Conservation (phyloP, 2,113 vertebrate species). For the Kryptolebias marmoratus region DNA sequence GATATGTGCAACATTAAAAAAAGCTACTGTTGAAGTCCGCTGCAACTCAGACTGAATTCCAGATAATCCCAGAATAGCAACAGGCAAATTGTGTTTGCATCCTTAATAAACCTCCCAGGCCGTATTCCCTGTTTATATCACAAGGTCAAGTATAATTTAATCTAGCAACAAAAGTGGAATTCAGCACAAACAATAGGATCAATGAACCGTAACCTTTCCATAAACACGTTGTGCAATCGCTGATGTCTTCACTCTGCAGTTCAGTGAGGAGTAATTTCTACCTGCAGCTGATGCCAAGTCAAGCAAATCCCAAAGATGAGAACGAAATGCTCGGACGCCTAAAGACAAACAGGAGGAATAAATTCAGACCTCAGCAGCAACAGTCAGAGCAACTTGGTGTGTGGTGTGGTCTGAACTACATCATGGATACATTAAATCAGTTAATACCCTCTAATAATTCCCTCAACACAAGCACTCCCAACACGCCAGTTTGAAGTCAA, state of each 20-base stretch:
- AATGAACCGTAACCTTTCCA: constrained; percentile 35
- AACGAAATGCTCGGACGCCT: constrained; percentile 8
- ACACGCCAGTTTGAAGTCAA: constrained; percentile 41
- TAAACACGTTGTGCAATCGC: constrained; percentile 23
- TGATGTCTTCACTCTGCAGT: constrained; percentile 34
- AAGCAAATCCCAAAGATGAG: constrained; percentile 45
- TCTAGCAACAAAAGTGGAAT: background rate
- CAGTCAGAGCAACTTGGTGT: constrained; percentile 57
- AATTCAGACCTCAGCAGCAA: constrained; percentile 55
- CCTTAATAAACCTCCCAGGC: constrained; percentile 27
- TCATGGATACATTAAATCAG: constrained; percentile 43
- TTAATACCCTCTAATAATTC: constrained; percentile 52
- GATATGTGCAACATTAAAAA: constrained; percentile 8
- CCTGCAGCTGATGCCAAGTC: constrained; percentile 45
- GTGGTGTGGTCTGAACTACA: constrained; percentile 43
- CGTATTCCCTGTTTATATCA: constrained; percentile 19
- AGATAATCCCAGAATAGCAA: constrained; percentile 2
- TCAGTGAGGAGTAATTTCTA: constrained; percentile 54
- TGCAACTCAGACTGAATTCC: constrained; percentile 12
- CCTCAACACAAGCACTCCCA: constrained; percentile 47
- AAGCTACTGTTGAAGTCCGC: constrained; percentile 32
- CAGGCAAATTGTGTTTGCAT: constrained; percentile 17
- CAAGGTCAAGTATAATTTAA: constrained; percentile 21
- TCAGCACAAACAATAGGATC: constrained; percentile 49
- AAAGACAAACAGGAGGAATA: constrained; percentile 34